Evolutionary conservation across 1,140 invertebrate species (phyloP).

Genomic region (Cecropterus lyciades): DNA sequence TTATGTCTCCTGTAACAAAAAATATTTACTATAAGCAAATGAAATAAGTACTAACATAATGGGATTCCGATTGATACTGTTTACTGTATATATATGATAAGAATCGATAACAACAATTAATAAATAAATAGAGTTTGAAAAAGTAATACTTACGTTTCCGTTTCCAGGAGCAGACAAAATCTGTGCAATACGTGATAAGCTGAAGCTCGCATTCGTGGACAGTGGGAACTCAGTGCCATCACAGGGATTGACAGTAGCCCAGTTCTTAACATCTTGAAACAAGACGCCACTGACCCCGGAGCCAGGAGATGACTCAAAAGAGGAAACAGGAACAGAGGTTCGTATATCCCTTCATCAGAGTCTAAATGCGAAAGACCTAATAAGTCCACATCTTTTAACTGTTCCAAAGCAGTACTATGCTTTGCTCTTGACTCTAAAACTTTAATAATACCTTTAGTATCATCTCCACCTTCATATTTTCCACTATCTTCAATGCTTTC

Average conservation of each 20-base stretch:
- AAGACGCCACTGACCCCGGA: constrained; percentile 87
- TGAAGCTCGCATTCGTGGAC: constrained; percentile 85
- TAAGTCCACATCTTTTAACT: constrained; percentile 49
- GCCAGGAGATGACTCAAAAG: constrained; percentile 87
- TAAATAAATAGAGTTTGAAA: neutral
- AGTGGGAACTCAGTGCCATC: constrained; percentile 86
- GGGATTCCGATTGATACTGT: too few species aligned
- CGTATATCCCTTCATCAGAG: constrained; percentile 84
- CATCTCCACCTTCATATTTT: constrained; percentile 40
- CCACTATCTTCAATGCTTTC: constrained; percentile 40
- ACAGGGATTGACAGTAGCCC: constrained; percentile 88
- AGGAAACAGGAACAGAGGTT: constrained; percentile 90
- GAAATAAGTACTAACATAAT: too few species aligned
- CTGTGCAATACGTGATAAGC: constrained; percentile 88
- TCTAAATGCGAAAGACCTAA: constrained; percentile 48
- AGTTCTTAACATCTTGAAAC: constrained; percentile 86
- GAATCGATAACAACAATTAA: too few species aligned
- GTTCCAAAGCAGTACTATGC: constrained; percentile 41
- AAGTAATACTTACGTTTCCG: constrained; percentile 83
- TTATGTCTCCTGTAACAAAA: constrained; percentile 75
- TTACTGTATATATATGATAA: too few species aligned
- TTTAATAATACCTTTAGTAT: constrained; percentile 51
- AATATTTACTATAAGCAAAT: neutral
- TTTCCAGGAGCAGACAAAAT: constrained; percentile 88
- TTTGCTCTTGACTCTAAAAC: constrained; percentile 52